phyloP scores from a whole-genome alignment of 2,888 invertebrate genomes.

The Hirtodrosophila cameraria region DNA sequence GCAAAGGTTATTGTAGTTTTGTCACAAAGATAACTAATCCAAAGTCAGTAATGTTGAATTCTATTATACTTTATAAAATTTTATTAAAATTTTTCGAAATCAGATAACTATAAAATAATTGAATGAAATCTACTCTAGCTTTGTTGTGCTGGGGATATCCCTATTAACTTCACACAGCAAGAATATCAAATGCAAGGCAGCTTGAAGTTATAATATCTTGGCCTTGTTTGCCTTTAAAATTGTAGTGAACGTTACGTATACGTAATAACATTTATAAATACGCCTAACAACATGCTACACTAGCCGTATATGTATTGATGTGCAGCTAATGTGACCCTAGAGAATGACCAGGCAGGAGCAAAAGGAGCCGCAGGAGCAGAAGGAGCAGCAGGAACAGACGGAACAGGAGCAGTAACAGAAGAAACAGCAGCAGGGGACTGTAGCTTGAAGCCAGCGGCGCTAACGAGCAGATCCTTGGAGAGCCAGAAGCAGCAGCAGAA shows the following conservation, averaged over 20 bases:
- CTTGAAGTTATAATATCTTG: too few species aligned
- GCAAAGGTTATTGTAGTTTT: too few species aligned
- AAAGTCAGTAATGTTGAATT: too few species aligned
- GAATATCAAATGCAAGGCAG: too few species aligned
- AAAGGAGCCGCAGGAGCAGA: constrained; percentile 12
- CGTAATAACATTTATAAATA: constrained; percentile 81
- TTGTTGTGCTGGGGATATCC: too few species aligned
- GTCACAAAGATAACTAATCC: too few species aligned
- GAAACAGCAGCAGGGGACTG: constrained; percentile 14
- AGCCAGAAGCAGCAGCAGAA: too few species aligned
- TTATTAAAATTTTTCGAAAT: too few species aligned
- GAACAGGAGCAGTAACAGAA: constrained; percentile 5
- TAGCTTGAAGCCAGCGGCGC: constrained; percentile 56
- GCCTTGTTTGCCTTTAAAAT: constrained; percentile 70
- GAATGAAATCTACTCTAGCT: too few species aligned
- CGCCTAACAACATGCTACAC: constrained; percentile 64
- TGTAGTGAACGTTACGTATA: constrained; percentile 64
- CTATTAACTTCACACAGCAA: too few species aligned
- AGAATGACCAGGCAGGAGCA: constrained; percentile 61
- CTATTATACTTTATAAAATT: too few species aligned
- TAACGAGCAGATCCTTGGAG: constrained; percentile 78
- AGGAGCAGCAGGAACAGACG: neutral
- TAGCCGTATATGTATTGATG: constrained; percentile 64
- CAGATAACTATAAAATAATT: too few species aligned
- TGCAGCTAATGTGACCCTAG: constrained; percentile 78